These are phyloP conservation scores for Drosophila prosaltans DNA, from an alignment of 1,140 invertebrate genomes.

Conservation along the genomic window DNA sequence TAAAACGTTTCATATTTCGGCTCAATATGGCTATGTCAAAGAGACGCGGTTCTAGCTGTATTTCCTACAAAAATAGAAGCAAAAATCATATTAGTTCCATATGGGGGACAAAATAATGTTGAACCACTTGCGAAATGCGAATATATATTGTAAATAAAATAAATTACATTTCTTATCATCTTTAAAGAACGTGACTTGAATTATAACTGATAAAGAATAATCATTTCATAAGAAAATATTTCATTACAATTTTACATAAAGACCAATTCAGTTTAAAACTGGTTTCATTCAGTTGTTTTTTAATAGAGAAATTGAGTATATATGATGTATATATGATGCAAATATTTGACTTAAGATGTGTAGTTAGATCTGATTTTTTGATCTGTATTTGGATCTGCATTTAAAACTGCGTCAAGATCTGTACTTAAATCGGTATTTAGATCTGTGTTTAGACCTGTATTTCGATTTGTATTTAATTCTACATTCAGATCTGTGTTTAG, in stretches of 20 bases:
- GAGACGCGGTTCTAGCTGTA: constrained; percentile 72
- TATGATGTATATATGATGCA: no score
- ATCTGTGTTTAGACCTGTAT: no score
- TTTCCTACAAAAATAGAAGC: constrained; percentile 62
- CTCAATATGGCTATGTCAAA: constrained; percentile 81
- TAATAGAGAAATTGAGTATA: not conserved
- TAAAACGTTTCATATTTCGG: constrained; percentile 71
- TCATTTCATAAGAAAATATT: not conserved
- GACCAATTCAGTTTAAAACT: not conserved
- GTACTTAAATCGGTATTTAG: no score
- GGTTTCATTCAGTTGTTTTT: not conserved
- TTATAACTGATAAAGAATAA: not conserved
- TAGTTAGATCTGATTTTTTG: no score
- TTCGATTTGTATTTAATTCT: no score
- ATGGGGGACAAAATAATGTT: constrained; percentile 2
- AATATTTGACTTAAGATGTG: no score
- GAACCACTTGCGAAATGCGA: constrained; percentile 61
- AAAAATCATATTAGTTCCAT: constrained; percentile 37
- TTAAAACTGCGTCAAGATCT: no score
- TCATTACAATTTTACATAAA: not conserved
- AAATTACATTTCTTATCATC: constrained; percentile 21
- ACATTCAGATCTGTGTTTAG: no score
- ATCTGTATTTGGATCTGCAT: no score
- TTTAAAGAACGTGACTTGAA: not conserved
- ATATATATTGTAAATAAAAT: not conserved